phyloP scores from a whole-genome alignment of 2,113 vertebrate species.

The Callithrix jacchus region DNA sequence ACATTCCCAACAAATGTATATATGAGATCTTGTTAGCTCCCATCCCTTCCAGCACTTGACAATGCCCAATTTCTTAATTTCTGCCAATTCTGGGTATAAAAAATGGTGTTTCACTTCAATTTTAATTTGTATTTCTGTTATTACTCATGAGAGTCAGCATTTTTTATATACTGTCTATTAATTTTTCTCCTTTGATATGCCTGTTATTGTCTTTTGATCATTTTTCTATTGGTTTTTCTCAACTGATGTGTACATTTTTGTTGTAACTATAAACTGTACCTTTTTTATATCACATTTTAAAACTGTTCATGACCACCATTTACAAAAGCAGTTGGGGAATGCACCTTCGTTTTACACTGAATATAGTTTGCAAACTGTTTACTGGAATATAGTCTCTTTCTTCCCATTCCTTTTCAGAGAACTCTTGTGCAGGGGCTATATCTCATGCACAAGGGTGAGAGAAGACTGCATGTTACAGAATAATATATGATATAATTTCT shows the following conservation, averaged over 20 bases:
- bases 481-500: no score
- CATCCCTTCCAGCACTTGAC: not conserved
- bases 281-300: not conserved
- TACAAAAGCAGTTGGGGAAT: not conserved
- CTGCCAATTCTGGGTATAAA: not conserved
- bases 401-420: no score
- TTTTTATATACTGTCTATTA: not conserved
- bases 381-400: no score
- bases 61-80: not conserved
- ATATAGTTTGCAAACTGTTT: no score
- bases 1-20: not conserved
- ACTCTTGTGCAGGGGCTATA: no score
- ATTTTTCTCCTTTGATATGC: not conserved
- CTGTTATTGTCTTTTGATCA: not conserved
- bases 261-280: not conserved
- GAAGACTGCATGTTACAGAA: no score
- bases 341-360: no score
- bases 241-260: not conserved
- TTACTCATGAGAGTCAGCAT: not conserved
- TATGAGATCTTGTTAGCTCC: not conserved
- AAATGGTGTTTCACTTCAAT: not conserved
- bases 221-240: not conserved
- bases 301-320: not conserved
- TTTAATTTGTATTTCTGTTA: not conserved
- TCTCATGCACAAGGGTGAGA: no score